Percentiles rank a stretch among this genome's conserved stretches.
These are phyloP conservation scores for Herpetotheres cachinnans DNA, from an alignment of 2,113 vertebrate species.

Conservation along the genomic window DNA sequence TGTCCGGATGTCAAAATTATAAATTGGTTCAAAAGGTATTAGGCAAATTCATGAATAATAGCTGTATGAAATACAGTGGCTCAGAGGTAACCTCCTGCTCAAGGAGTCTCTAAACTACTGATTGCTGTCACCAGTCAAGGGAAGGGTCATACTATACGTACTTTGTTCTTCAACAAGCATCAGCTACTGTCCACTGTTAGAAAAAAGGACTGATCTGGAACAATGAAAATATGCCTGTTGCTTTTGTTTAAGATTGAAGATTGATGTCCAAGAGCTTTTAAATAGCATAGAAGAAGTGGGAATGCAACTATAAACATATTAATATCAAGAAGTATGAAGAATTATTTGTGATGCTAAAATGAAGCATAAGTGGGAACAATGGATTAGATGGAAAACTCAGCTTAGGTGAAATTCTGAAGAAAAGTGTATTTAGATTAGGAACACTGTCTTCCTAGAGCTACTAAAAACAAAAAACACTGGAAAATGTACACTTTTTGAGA, in stretches of 20 bases:
- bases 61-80: background rate
- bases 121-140: constrained; percentile 16
- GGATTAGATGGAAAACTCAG: background rate
- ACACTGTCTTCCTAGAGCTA: background rate
- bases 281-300: background rate
- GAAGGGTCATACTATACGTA: background rate
- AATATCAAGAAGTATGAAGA: background rate
- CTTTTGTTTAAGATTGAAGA: background rate
- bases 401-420: background rate
- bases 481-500: background rate
- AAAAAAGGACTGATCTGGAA: background rate
- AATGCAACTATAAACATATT: background rate
- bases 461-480: background rate
- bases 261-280: background rate
- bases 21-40: constrained; percentile 15
- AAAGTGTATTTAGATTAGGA: background rate
- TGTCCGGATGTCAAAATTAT: constrained; percentile 13
- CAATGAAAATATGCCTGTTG: background rate
- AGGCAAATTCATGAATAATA: constrained; percentile 9
- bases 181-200: background rate
- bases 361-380: background rate
- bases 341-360: background rate
- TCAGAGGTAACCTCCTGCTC: background rate
- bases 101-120: background rate
- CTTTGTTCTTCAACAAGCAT: background rate